phyloP scores from a whole-genome alignment of 2,113 vertebrate species.

The Craseonycteris thonglongyai region DNA sequence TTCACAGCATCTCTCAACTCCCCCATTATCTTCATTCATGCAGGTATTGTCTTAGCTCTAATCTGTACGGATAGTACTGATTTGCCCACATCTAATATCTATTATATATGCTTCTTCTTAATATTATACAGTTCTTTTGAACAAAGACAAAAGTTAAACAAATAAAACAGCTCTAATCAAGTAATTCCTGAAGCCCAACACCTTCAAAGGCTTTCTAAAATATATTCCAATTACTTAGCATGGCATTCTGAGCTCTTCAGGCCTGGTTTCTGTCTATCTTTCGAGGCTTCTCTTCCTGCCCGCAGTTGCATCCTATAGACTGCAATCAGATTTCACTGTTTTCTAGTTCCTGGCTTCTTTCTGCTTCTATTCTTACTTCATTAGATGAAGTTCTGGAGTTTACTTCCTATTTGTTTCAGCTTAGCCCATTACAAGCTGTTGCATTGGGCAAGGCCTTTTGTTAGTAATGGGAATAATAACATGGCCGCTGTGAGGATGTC shows the following conservation, averaged over 20 bases:
- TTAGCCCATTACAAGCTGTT: not conserved
- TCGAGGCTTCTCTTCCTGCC: not conserved
- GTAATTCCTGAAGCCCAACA: not conserved
- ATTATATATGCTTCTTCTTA: not conserved
- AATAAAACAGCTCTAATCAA: not conserved
- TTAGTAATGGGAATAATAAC: not conserved
- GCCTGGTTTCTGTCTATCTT: not conserved
- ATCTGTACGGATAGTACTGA: not conserved
- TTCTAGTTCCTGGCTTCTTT: not conserved
- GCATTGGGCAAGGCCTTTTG: not conserved
- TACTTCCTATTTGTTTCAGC: not conserved
- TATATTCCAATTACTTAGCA: not conserved
- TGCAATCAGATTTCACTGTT: not conserved
- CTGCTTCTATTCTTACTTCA: not conserved
- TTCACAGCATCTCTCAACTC: not conserved
- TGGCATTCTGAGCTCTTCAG: not conserved
- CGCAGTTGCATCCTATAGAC: not conserved
- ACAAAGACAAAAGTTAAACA: not conserved
- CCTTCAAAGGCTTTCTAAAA: not conserved
- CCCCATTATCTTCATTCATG: not conserved
- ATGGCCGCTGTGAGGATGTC: not conserved
- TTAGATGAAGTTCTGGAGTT: not conserved
- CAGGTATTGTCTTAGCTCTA: not conserved
- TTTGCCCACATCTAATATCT: not conserved
- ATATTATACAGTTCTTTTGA: not conserved